These are phyloP conservation scores for Petrocephalus sullivani DNA, from an alignment of 2,797 vertebrate species.

Conservation along the genomic window DNA sequence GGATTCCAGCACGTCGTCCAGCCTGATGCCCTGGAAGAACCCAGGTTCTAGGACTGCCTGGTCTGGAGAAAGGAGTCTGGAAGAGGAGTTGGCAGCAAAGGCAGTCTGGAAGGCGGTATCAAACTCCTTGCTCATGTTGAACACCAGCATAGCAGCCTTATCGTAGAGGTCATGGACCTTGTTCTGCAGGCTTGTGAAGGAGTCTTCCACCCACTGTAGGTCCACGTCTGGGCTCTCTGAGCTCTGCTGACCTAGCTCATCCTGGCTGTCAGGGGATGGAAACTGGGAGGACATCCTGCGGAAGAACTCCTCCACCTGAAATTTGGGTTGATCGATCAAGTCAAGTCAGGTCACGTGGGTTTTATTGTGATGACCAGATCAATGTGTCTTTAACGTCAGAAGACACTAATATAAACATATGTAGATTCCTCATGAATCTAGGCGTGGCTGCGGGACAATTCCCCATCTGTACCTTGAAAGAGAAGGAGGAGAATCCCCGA, in stretches of 20 bases:
- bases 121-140: constrained; percentile 60
- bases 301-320: constrained; percentile 69
- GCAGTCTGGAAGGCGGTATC: constrained; percentile 61
- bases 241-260: constrained; percentile 35
- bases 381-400: neutral
- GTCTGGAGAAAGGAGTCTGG: constrained; percentile 38
- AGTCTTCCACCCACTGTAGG: constrained; percentile 55
- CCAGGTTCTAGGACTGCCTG: constrained; percentile 24
- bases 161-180: constrained; percentile 61
- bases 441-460: neutral
- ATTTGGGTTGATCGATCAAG: neutral
- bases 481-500: constrained; percentile 55
- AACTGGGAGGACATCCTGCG: constrained; percentile 60
- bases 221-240: constrained; percentile 49
- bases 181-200: constrained; percentile 57
- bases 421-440: neutral
- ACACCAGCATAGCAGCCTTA: constrained; percentile 58
- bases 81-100: constrained; percentile 56
- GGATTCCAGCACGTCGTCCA: constrained; percentile 54
- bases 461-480: constrained; percentile 54
- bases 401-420: neutral
- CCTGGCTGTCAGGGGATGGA: constrained; percentile 45
- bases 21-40: constrained; percentile 45
- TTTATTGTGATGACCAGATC: neutral
- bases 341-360: neutral